Conservation (phyloP, 2,888 invertebrate species). For the Drosophila barbarae region DNA sequence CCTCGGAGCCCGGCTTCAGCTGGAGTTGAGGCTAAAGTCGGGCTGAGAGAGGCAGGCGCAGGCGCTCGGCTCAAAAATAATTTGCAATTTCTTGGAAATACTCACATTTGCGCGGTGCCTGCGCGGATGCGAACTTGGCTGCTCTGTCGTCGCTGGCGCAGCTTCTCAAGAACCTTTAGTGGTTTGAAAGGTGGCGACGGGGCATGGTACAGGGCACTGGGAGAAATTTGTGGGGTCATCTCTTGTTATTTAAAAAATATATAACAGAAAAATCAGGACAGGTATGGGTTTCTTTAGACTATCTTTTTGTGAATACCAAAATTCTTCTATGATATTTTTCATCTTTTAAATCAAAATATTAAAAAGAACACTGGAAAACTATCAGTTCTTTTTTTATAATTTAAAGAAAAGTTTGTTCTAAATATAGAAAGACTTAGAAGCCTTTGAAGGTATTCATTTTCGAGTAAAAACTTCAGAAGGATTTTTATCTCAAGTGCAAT, state of each 20-base stretch:
- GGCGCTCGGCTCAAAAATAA: constrained; percentile 75
- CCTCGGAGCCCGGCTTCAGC: constrained; percentile 3
- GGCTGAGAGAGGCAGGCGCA: constrained; percentile 36
- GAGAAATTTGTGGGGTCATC: too few relatives aligned
- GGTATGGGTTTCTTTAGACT: background rate
- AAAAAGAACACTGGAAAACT: background rate
- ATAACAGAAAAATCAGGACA: accelerated
- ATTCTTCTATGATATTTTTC: background rate
- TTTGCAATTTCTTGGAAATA: constrained; percentile 78
- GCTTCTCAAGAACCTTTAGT: constrained; percentile 69
- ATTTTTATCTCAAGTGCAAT: too few relatives aligned
- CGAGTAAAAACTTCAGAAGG: background rate
- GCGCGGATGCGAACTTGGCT: constrained; percentile 54
- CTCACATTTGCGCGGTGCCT: constrained; percentile 63
- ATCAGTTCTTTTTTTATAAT: background rate
- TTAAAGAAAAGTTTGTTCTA: too few relatives aligned
- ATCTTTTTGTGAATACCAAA: background rate
- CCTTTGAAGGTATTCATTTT: background rate
- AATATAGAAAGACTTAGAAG: background rate
- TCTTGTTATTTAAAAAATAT: too few relatives aligned
- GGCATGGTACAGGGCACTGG: constrained; percentile 5
- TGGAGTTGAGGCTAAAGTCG: constrained; percentile 11
- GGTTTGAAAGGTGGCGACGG: constrained; percentile 42
- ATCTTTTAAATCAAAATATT: background rate
- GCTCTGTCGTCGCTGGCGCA: constrained; percentile 46